Evolutionary conservation across 2,113 vertebrate species (phyloP).

Genomic region (Sardina pilchardus): DNA sequence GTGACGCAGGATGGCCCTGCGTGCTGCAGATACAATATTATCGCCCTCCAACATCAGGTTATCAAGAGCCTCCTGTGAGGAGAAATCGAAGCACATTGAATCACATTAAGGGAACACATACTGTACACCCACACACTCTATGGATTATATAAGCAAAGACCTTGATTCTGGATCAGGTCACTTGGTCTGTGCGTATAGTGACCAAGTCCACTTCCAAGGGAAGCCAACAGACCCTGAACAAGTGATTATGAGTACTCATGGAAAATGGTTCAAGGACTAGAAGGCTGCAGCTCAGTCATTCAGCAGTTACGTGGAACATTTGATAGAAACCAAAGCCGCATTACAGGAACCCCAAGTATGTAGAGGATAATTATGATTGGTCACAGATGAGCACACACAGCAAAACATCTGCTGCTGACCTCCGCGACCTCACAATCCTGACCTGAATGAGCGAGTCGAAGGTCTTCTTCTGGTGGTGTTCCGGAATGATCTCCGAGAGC

Average conservation of each 20-base stretch:
- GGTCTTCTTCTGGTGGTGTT: conserved; percentile 98
- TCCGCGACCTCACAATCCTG: conserved; percentile 6
- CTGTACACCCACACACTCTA: background rate
- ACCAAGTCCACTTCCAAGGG: too few relatives aligned
- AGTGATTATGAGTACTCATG: too few relatives aligned
- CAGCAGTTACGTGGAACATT: background rate
- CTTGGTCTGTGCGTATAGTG: too few relatives aligned
- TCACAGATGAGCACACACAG: background rate
- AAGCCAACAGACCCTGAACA: too few relatives aligned
- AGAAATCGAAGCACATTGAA: background rate
- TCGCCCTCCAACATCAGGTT: conserved; percentile 96
- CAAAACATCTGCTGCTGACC: background rate
- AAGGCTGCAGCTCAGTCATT: background rate
- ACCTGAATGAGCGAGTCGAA: conserved; percentile 99
- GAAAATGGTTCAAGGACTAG: too few relatives aligned
- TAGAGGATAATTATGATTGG: background rate
- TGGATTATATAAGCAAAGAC: background rate
- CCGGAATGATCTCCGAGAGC: conserved; percentile 86
- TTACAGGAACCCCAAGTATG: background rate
- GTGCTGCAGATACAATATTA: conserved; percentile 88
- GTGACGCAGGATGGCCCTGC: conserved; percentile 87
- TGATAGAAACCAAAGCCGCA: background rate
- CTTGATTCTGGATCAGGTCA: background rate
- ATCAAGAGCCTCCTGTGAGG: conserved; percentile 86
- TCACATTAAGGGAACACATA: background rate